Base-by-base conservation (phyloP, 2,888 invertebrate species). In the Chloroclystis v-ata region DNA sequence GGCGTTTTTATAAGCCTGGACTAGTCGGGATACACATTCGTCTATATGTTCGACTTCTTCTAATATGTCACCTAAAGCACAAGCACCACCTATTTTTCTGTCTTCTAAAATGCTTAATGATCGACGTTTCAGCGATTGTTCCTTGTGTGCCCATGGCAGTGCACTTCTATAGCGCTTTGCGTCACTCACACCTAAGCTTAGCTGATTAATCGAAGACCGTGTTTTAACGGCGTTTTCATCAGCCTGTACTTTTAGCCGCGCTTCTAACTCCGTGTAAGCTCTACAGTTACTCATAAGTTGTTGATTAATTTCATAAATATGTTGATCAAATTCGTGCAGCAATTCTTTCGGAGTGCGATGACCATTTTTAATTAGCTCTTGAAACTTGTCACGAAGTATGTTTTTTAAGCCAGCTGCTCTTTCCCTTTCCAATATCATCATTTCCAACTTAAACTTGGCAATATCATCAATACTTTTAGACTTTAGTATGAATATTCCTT, bases 221-320 rank as follows among this genome's bases (percentile, higher is more conserved):
- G 71, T 67, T 44, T 53, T 60, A 7, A 68, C 47, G 11, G 75
- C 42, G 37, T 48, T 61, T 47, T 73, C 71, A 42, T 78, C 73
- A 2, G 74, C 72, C 46, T 80, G 71, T 28, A 61, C 51, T 16
- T 64, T 67, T 47, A 85, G 59, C 43, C 75, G 69, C 10, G 67
- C 70, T 53, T 79, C 80, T 30, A 85, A 56, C 43, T 83, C 78
- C 1, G 58, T 52, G 52, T 77, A 82, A 5, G 80, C 78, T 55
- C 78, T 69, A 6, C 51, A 65, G 54, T 86, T 86, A 59, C 81
- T 81, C 13, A 84, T 43, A 29, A 84, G 57, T 54, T 85, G 84
- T 52, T 84, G 80, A 60, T 85, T 85, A 4, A 80, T 68, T 42
- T 76, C 77, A 54, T 78, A 82, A n/a, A 73, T 72, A 13, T 61